These are phyloP conservation scores for Papilio protenor DNA, from an alignment of 2,888 invertebrate genomes.

Conservation along the genomic window DNA sequence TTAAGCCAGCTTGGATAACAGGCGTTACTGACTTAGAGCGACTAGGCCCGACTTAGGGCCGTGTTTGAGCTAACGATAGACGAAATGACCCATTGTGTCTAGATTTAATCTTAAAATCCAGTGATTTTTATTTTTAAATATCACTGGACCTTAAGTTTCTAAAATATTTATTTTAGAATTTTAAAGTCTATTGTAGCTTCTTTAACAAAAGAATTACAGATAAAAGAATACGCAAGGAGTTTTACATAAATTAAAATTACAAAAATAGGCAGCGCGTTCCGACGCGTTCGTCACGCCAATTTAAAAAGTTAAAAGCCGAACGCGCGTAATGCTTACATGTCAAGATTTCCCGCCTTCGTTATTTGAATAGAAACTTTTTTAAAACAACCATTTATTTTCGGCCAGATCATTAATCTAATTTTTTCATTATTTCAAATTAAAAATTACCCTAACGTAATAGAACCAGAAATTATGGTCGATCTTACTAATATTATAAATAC, in stretches of 20 bases:
- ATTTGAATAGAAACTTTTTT: constrained; percentile 9
- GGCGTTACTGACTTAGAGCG: too few species aligned
- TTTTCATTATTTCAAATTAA: too few species aligned
- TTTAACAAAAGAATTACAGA: not conserved
- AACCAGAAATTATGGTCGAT: too few species aligned
- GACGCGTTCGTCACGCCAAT: constrained; percentile 36
- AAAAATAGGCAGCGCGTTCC: constrained; percentile 20
- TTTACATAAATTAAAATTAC: constrained; percentile 23
- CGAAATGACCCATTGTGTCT: too few species aligned
- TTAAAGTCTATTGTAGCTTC: not conserved
- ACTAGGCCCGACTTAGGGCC: too few species aligned
- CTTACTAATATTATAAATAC: too few species aligned
- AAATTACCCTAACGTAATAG: too few species aligned
- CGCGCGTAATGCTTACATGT: not conserved
- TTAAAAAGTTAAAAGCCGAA: constrained; percentile 42
- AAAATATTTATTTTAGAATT: not conserved
- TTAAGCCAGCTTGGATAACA: too few species aligned
- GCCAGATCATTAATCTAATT: not conserved
- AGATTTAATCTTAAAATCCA: too few species aligned
- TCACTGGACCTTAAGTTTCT: too few species aligned
- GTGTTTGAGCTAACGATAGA: too few species aligned
- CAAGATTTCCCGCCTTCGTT: constrained; percentile 19
- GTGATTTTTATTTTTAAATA: too few species aligned
- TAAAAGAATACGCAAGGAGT: not conserved
- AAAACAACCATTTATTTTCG: not conserved